Evolutionary conservation across 2,113 vertebrate species (phyloP), one percentile per base, ranked within the genome.

Genomic region (Xerus inauris): DNA sequence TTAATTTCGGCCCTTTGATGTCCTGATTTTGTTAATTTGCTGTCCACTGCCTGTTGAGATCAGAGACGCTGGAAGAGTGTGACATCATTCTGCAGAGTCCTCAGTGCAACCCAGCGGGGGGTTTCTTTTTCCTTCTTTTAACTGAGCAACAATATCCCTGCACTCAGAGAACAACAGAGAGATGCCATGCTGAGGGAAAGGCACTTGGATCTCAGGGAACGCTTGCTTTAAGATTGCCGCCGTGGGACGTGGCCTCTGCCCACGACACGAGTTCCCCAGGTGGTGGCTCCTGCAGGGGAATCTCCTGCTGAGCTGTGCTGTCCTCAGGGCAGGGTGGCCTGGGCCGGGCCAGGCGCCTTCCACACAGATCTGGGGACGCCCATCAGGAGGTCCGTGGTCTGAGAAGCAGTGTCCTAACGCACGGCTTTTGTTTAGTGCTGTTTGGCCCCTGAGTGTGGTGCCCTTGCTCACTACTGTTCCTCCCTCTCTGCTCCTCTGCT

Each of bases 1-100:
- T 94, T 86, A 91, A 71, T 95, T 81, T 90, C 87, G 86, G 75
- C 42, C 24, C 47, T 93, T 90, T 82, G 62, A 89, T 83, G 51
- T 32, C 28, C 51, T 95, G 91, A 38, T 75, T 96, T 91, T 91
- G 47, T 73, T 87, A 79, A 76, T 75, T 83, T 87, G 67, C 76
- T 91, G 91, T 95, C 40, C 24, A 6, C 71, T 76, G 20, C 64
- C 32, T 87, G 30, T 51, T 76, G 86, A 51, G 35, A 76, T 94
- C 57, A 91, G 89, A 87, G 80, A 73, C 89, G 72, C 82, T 83
- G 54, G 96, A 40, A 72, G 11, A 73, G 77, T 75, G 1, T 75
- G 1, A 69, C 49, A 92, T 16, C 0, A 75, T 85, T 96, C 59
- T 94, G 88, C 32, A 77, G 49, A n/a, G n/a, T n/a, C n/a, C 14